Evolutionary conservation across 2,888 invertebrate species (phyloP).

Genomic region (Watsonalla binaria): DNA sequence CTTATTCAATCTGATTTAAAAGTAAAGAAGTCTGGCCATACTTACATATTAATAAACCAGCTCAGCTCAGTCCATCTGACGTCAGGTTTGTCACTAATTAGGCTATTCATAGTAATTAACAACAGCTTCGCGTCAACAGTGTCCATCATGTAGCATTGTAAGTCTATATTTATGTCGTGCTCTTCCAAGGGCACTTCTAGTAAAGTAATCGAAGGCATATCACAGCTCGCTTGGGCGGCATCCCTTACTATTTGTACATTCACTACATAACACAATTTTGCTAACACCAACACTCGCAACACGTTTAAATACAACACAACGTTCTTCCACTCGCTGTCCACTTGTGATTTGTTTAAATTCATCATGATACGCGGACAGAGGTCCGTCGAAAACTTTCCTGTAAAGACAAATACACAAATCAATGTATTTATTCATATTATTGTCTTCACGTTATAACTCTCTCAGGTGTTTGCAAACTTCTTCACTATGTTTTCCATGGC

Average conservation of each 20-base stretch:
- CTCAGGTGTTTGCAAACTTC: too few relatives aligned
- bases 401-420: slow-evolving; percentile 20
- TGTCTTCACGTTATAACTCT: too few relatives aligned
- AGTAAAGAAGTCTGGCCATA: slow-evolving; percentile 17
- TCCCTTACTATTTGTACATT: slow-evolving; percentile 73
- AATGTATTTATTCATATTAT: too few relatives aligned
- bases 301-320: slow-evolving; percentile 59
- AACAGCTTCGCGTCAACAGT: slow-evolving; percentile 76
- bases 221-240: slow-evolving; percentile 52
- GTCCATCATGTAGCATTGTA: slow-evolving; percentile 80
- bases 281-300: slow-evolving; percentile 54
- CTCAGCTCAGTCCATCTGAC: slow-evolving; percentile 85
- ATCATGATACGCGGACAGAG: slow-evolving; percentile 51
- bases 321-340: slow-evolving; percentile 59
- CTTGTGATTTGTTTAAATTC: slow-evolving; percentile 53
- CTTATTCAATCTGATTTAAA: too few relatives aligned
- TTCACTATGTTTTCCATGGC: too few relatives aligned
- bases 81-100: slow-evolving; percentile 77
- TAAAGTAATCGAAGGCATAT: slow-evolving; percentile 54
- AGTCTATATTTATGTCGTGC: slow-evolving; percentile 58
- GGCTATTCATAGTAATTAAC: slow-evolving; percentile 80
- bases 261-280: slow-evolving; percentile 59
- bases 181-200: slow-evolving; percentile 59
- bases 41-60: slow-evolving; percentile 84
- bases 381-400: slow-evolving; percentile 66